These are phyloP conservation scores for Theretra japonica DNA, from an alignment of 2,888 invertebrate species.

Conservation along the genomic window DNA sequence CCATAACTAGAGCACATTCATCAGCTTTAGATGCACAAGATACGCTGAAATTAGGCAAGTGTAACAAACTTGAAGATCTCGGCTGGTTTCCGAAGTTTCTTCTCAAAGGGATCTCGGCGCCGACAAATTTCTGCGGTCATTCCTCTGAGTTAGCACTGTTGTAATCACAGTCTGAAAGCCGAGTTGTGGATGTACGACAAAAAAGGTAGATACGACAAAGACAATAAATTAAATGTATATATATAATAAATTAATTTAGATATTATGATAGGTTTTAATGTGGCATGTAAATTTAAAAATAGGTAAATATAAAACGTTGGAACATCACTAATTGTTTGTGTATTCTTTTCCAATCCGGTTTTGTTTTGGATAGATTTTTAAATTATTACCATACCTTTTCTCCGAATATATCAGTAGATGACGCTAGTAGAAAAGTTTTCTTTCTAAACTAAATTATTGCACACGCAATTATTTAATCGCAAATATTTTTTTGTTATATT, in stretches of 20 bases:
- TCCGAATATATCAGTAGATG: too few relatives aligned
- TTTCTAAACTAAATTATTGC: too few relatives aligned
- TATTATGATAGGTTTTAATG: too few relatives aligned
- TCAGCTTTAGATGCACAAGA: slow-evolving; percentile 41
- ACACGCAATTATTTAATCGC: too few relatives aligned
- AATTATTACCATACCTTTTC: too few relatives aligned
- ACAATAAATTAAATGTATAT: not conserved
- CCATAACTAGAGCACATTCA: slow-evolving; percentile 26
- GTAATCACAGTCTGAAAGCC: not conserved
- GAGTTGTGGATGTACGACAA: not conserved
- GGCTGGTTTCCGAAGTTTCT: slow-evolving; percentile 7
- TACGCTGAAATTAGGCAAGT: slow-evolving; percentile 49
- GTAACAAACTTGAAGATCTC: slow-evolving; percentile 43
- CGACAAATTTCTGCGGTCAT: slow-evolving; percentile 4
- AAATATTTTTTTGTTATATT: too few relatives aligned
- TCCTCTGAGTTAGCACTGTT: not conserved
- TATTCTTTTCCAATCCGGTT: too few relatives aligned
- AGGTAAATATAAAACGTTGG: too few relatives aligned
- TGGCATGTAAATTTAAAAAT: too few relatives aligned
- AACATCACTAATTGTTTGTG: too few relatives aligned
- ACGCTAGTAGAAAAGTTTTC: too few relatives aligned
- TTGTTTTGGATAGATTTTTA: not conserved
- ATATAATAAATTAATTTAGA: too few relatives aligned
- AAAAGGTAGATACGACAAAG: not conserved
- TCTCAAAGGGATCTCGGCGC: slow-evolving; percentile 8